Base-by-base conservation (phyloP, 2,888 invertebrate genomes). In the Drosophila kokeensis region DNA sequence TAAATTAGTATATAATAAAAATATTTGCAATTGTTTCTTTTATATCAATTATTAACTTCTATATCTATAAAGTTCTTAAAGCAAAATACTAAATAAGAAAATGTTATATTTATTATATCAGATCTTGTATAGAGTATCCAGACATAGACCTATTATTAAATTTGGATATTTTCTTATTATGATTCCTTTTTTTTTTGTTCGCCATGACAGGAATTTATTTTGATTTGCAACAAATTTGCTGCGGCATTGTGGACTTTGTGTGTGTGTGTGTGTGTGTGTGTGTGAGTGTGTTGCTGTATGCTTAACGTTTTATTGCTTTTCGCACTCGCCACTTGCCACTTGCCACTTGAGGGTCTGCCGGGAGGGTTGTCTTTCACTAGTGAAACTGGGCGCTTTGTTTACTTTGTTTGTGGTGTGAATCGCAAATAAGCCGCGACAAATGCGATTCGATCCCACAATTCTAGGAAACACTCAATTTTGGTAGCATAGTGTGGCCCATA, bases 381-480 rank as follows among this genome's bases (percentile, higher is more conserved):
- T 61, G 42, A 18, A 62, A 65, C 60, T 54, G 76, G 36, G 40
- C 48, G 75, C 75, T 74, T 87, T 87, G 89, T 90, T 90, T 90
- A 90, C 82, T 85, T 82, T 90, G 89, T 76, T 87, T 90, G 90
- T 88, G 90, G 87, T 77, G 83, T 90, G 87, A 89, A 90, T 87
- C 77, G 82, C 76, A 87, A 90, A 87, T 87, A 87, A 86, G 89
- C 87, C 68, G 70, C 79, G 61, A 68, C 81, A 75, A 86, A 87
- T 84, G 73, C 77, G 48, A 69, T 73, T 67, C 59, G 64, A 82
- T 76, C 50, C 58, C 60, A 65, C 29, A 66, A 40, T 63, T 79
- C 42, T 50, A 11, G 52, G 36, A 10, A 49, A 27, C 6, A 27
- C 21, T 32, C 32, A 18, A 50, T 27, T 66, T 55, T 55, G 49